Percentiles rank a stretch among this genome's conserved stretches.
Evolutionary conservation across 2,888 invertebrate genomes (phyloP).

Genomic region (Eristalis intricaria): DNA sequence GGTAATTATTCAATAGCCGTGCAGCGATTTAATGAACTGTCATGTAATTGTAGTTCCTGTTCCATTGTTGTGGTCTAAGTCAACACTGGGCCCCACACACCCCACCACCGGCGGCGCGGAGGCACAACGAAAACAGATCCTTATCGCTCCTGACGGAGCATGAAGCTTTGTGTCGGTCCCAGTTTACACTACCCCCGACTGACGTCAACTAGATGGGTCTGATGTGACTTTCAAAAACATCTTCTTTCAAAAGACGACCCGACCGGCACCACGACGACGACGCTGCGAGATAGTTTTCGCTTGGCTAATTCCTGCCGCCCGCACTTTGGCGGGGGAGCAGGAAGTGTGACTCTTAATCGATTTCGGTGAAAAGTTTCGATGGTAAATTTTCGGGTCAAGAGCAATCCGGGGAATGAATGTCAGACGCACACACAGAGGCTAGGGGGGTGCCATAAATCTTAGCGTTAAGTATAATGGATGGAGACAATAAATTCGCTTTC

Average conservation of each 20-base stretch:
- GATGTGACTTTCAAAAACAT: conserved; percentile 22
- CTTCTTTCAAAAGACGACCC: not conserved
- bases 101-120: not conserved
- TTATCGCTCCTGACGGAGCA: conserved; percentile 50
- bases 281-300: conserved; percentile 44
- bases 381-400: conserved; percentile 50
- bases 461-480: conserved; percentile 62
- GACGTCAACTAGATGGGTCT: conserved; percentile 50
- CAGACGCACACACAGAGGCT: conserved; percentile 50
- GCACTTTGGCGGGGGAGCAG: not conserved
- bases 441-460: conserved; percentile 64
- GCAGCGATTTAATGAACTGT: conserved; percentile 59
- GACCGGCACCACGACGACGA: not conserved
- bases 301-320: conserved; percentile 39
- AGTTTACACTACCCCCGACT: conserved; percentile 20
- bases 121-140: conserved; percentile 29
- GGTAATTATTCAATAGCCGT: conserved; percentile 61
- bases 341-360: conserved; percentile 66
- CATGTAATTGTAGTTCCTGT: conserved; percentile 40
- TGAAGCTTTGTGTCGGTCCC: conserved; percentile 49
- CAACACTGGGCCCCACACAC: not conserved
- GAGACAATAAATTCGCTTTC: conserved; percentile 66
- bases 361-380: conserved; percentile 58
- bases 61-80: conserved; percentile 9
- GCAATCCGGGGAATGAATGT: conserved; percentile 34